A percentile compares a stretch with the other conserved stretches of the same genome.
phyloP scores from a whole-genome alignment of 2,888 invertebrate species.

The Acleris laterana region DNA sequence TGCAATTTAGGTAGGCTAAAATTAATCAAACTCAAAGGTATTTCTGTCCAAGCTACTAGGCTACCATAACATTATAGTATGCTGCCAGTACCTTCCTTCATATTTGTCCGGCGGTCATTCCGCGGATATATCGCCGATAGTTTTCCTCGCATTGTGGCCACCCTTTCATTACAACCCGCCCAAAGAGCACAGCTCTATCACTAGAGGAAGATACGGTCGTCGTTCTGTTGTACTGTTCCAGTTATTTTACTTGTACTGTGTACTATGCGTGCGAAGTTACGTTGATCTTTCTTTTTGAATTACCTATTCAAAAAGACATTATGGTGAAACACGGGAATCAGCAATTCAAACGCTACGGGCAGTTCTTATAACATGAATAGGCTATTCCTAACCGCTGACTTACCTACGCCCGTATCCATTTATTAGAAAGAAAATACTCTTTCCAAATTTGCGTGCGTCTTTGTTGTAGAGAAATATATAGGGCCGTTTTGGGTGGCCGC shows the following conservation, averaged over 20 bases:
- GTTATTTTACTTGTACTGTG: not conserved
- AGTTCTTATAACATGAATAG: slow-evolving; percentile 5
- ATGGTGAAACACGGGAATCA: not conserved
- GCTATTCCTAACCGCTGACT: slow-evolving; percentile 22
- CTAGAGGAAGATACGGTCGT: not conserved
- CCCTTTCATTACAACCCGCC: slow-evolving; percentile 28
- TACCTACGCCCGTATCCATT: slow-evolving; percentile 29
- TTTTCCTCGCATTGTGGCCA: slow-evolving; percentile 22
- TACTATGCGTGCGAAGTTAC: not conserved
- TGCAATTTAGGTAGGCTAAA: too few species aligned
- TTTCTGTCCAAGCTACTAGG: too few species aligned
- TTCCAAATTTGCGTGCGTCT: slow-evolving; percentile 37
- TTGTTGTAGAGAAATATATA: slow-evolving; percentile 31
- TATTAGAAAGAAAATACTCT: slow-evolving; percentile 31
- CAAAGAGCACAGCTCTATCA: slow-evolving; percentile 9
- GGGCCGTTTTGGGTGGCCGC: slow-evolving; percentile 41
- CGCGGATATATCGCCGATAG: slow-evolving; percentile 27
- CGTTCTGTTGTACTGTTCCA: not conserved
- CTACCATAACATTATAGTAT: too few species aligned
- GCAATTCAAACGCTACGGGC: not conserved
- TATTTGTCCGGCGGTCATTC: slow-evolving; percentile 1
- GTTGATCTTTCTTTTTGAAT: not conserved
- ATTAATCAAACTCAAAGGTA: too few species aligned
- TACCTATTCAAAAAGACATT: too few species aligned
- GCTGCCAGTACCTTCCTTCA: not conserved